Base-by-base conservation (phyloP, 2,797 vertebrate species). In the Myotis vivesi region DNA sequence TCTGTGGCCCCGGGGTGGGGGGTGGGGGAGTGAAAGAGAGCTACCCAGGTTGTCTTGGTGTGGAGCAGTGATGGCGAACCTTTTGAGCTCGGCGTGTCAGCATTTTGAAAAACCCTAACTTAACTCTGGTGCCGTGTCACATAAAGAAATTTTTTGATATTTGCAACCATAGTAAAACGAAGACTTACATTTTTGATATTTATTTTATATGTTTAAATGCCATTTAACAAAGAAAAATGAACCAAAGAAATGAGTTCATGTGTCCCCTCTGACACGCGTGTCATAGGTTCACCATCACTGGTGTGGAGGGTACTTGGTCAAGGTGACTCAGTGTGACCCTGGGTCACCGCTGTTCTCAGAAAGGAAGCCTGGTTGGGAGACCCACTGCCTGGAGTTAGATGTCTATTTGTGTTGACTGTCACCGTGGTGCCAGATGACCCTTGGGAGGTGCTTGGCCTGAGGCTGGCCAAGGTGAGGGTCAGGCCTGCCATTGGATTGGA, bases 381-480 rank as follows among this genome's bases (percentile, higher is more conserved):
- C 41, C 72, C 62, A 13, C 41, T 46, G 62, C 86, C 88, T 44
- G 17, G 75, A 66, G 25, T 55, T 41, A 33, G 89, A 51, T 72
- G 22, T 25, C 16, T 8, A 19, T 46, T 62, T 13, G 17, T 81
- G 38, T 49, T 23, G 33, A 66, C 76, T 1, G 17, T 73, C 72
- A n/a, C 87, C 3, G 2, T 8, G 19, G 71, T 49, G 49, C 76
- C 93, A 38, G 73, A 94, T 76, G 73, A 66, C 62, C 79, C 62
- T 46, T 38, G 64, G 80, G 75, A 41, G 28, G 28, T 12, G 49
- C 82, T 57, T 19, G 22, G 49, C 51, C 68, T 59, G 49, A 10
- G 80, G 71, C 84, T 22, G 41, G 92, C 82, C 93, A 92, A 91
- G 92, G 96, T 88, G 92, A 97, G 94, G 85, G 90, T 90, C 84